Base-by-base conservation (phyloP, 2,113 vertebrate species). In the Hemibagrus wyckioides region DNA sequence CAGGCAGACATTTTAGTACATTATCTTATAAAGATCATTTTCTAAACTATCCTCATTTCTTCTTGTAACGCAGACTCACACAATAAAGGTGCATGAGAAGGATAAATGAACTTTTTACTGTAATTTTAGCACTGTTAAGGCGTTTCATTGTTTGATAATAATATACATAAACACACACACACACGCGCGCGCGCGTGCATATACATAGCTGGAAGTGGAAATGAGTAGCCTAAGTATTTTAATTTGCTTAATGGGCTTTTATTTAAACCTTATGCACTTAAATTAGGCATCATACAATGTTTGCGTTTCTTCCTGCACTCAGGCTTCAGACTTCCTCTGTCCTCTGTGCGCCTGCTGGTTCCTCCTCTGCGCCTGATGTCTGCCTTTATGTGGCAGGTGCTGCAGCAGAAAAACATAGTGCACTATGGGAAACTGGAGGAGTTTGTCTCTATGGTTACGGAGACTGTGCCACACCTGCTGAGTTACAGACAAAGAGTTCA, bases 391-490 rank as follows among this genome's bases (percentile, higher is more conserved):
- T 95, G 94, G 94, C 90, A 82, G 15, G 92, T 91, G 0, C 33
- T 95, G 6, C 88, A 89, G 13, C n/a, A 71, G 11, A 93, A 93
- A 63, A 44, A 67, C 6, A 41, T 90, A 61, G 82, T 88, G 50
- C 89, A 94, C 3, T 95, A 93, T 28, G 92, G 93, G 1, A 93
- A 85, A 6, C 92, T 94, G 4, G 41, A 95, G 69, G 90, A 92
- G 56, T 93, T 95, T 63, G 91, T 95, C 75, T 82, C 63, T 0
- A 83, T 83, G n/a, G 89, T 95, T 63, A 92, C 91, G 4, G 83
- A 84, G 30, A 89, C 90, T 0, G 93, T 91, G 0, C 94, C 95
- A 0, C 92, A 92, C 14, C 44, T 95, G 84, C 92, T 95, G n/a
- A 88, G 41, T 61, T 93, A 90, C 87, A 93, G 93, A 28, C 93